Evolutionary conservation across 2,797 vertebrate species (phyloP), one percentile per base, ranked within the genome.

Genomic region (Dallia pectoralis): DNA sequence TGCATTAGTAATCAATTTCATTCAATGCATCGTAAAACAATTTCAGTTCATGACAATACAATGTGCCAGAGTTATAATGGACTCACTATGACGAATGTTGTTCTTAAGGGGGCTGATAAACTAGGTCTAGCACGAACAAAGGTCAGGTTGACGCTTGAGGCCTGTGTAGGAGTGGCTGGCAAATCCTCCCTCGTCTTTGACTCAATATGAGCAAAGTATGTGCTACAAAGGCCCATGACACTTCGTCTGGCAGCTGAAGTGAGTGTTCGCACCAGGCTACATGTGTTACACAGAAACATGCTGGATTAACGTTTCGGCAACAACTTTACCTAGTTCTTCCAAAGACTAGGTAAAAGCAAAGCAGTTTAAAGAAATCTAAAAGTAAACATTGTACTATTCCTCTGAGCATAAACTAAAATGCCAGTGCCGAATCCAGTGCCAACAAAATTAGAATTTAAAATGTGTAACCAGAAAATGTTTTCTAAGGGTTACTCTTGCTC

Each of bases 1-100:
- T 92, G 91, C 90, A 92, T 68, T 78, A 76, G 69, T 59, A 59
- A 59, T 81, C 66, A 47, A 74, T 73, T 53, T 87, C 87, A 88
- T 87, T 88, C 81, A 86, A 59, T 76, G 81, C 82, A 85, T 86
- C 74, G 73, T 68, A 74, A 77, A 80, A 86, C 86, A 87, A 81
- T 80, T 59, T 84, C 59, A 79, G 81, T 74, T 76, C 86, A 81
- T 74, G 40, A 44, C 68, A 25, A 64, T 86, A 87, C 81, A 83
- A 81, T 70, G 74, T 72, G 81, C 63, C 71, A 69, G 25, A 30
- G 75, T 79, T 78, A 67, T 36, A 56, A 32, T 62, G 47, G 29
- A 15, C 3, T 77, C 66, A 67, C 49, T 19, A 66, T n/a, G 53
- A 25, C 30, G 51, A 15, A 22, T 51, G 36, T n/a, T n/a, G 53